Percentiles rank a stretch among this genome's conserved stretches.
Evolutionary conservation across 2,888 invertebrate species (phyloP).

Genomic region (Fabriciana adippe): DNA sequence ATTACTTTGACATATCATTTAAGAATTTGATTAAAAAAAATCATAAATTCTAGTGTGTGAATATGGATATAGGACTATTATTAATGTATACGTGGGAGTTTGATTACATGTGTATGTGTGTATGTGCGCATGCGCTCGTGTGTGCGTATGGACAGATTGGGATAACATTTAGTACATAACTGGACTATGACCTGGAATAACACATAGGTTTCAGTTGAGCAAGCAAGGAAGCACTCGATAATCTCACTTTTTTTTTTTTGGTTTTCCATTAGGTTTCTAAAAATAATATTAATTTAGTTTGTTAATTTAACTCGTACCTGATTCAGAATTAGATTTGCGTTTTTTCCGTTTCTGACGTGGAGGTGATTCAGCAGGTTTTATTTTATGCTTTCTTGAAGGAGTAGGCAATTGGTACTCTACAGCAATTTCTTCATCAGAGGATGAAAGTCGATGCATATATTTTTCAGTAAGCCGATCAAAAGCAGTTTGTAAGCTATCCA

Average conservation of each 20-base stretch:
- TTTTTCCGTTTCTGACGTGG: conserved; percentile 68
- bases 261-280: not conserved
- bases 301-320: conserved; percentile 10
- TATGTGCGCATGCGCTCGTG: too few relatives aligned
- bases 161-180: too few relatives aligned
- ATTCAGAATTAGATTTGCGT: conserved; percentile 65
- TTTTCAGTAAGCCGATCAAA: conserved; percentile 92
- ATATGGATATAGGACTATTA: too few relatives aligned
- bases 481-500: conserved; percentile 89
- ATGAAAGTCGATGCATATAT: conserved; percentile 90
- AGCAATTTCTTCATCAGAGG: conserved; percentile 89
- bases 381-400: conserved; percentile 72
- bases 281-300: not conserved
- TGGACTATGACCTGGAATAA: too few relatives aligned
- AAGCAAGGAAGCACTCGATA: too few relatives aligned
- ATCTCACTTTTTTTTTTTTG: not conserved
- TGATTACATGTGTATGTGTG: too few relatives aligned
- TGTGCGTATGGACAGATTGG: too few relatives aligned
- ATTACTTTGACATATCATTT: too few relatives aligned
- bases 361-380: conserved; percentile 67
- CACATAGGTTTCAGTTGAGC: too few relatives aligned
- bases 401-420: conserved; percentile 84
- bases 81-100: too few relatives aligned
- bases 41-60: too few relatives aligned
- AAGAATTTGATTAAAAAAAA: too few relatives aligned